Conservation (phyloP, 2,888 invertebrate species). For the Clistopyga incitator region DNA sequence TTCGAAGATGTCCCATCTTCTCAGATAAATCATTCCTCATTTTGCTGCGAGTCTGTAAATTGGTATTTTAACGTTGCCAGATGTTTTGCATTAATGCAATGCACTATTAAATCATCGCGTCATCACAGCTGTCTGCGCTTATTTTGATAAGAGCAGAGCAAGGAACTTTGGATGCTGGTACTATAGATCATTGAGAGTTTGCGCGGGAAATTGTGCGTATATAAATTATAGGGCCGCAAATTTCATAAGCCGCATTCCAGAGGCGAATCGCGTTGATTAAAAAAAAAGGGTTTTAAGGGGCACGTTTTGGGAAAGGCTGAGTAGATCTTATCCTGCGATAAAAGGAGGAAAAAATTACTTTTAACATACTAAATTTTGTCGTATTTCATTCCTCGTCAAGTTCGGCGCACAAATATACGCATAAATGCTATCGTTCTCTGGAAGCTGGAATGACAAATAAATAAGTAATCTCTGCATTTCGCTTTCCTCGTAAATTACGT, state of each 20-base stretch:
- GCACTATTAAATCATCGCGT: slow-evolving; percentile 25
- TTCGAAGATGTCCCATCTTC: background rate
- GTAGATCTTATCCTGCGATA: background rate
- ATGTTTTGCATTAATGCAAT: background rate
- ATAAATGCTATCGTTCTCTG: background rate
- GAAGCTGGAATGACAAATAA: slow-evolving; percentile 20
- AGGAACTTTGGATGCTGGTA: slow-evolving; percentile 66
- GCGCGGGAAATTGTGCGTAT: slow-evolving; percentile 69
- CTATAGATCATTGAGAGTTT: slow-evolving; percentile 57
- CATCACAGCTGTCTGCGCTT: background rate
- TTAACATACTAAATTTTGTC: background rate
- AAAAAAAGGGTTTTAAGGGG: background rate
- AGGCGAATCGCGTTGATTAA: background rate
- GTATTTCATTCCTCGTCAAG: background rate
- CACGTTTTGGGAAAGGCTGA: background rate
- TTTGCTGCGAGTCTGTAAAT: background rate
- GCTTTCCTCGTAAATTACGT: background rate
- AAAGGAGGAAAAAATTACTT: background rate
- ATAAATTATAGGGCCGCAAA: background rate
- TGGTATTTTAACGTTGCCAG: background rate
- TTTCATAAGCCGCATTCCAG: slow-evolving; percentile 37
- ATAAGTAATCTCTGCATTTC: background rate
- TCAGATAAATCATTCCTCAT: background rate
- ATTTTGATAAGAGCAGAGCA: background rate
- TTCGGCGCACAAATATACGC: background rate